phyloP scores from a whole-genome alignment of 2,113 vertebrate genomes.

The Anguilla rostrata region DNA sequence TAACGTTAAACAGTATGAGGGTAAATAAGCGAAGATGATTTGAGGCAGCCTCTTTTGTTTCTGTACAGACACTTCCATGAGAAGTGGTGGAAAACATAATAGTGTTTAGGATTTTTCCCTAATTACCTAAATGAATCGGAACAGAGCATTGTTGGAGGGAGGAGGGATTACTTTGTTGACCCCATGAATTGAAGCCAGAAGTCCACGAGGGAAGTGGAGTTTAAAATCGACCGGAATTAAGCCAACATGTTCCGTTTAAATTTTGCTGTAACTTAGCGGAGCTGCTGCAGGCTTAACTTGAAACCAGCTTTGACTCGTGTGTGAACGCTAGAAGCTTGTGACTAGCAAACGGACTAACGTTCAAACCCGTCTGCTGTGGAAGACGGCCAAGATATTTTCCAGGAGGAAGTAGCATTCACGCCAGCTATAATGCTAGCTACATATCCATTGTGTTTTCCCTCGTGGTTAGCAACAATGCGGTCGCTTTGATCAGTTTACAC shows the following conservation, averaged over 20 bases:
- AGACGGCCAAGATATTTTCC: slow-evolving; percentile 21
- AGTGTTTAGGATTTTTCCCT: background rate
- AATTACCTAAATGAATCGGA: slow-evolving; percentile 32
- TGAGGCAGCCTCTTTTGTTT: slow-evolving; percentile 70
- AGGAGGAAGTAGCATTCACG: slow-evolving; percentile 19
- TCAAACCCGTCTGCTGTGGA: slow-evolving; percentile 27
- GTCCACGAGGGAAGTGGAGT: slow-evolving; percentile 20
- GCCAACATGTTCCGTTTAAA: slow-evolving; percentile 36
- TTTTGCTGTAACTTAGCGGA: slow-evolving; percentile 21
- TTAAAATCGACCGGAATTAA: slow-evolving; percentile 18
- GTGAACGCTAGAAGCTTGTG: slow-evolving; percentile 44
- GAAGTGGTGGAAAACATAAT: slow-evolving; percentile 68
- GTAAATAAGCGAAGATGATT: background rate
- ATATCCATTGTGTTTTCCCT: slow-evolving; percentile 14
- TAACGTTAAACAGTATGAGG: background rate
- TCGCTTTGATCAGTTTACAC: background rate
- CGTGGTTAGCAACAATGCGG: slow-evolving; percentile 11
- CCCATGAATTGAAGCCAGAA: background rate
- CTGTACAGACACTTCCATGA: slow-evolving; percentile 61
- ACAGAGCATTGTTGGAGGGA: background rate
- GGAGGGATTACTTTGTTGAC: background rate
- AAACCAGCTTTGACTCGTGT: slow-evolving; percentile 15
- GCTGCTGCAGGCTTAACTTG: slow-evolving; percentile 18
- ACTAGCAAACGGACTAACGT: slow-evolving; percentile 19
- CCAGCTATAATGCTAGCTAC: background rate